Evolutionary conservation across 1,140 invertebrate genomes (phyloP).

Genomic region (Hypsibius dujardini): DNA sequence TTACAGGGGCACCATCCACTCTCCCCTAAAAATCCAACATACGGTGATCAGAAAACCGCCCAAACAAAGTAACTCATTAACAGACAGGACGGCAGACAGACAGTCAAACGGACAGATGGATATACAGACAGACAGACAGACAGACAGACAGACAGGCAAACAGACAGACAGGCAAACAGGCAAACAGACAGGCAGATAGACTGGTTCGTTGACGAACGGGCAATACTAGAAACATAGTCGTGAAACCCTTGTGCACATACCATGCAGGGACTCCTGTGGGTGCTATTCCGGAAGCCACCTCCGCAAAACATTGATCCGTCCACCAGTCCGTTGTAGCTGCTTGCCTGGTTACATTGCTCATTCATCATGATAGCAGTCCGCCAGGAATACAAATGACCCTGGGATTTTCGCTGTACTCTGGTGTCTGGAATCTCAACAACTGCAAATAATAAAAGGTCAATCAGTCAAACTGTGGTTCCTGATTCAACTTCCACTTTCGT

Average conservation of each 20-base stretch:
- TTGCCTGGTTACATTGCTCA: slow-evolving; percentile 2
- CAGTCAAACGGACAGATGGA: too few species aligned
- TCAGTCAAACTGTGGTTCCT: background rate
- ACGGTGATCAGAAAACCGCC: background rate
- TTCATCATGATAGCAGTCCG: background rate
- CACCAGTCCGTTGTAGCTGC: slow-evolving; percentile 3
- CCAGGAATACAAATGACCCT: slow-evolving; percentile 8
- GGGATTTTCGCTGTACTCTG: background rate
- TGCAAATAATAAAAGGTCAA: background rate
- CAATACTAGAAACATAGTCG: too few species aligned
- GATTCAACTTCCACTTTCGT: background rate
- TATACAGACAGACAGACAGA: too few species aligned
- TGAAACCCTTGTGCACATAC: background rate
- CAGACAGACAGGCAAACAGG: too few species aligned
- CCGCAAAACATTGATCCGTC: background rate
- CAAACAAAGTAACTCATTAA: too few species aligned
- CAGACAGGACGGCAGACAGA: too few species aligned
- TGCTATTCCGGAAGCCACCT: slow-evolving; percentile 6
- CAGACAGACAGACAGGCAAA: too few species aligned
- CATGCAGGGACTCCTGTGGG: slow-evolving; percentile 17
- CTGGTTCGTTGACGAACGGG: too few species aligned
- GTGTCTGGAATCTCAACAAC: background rate
- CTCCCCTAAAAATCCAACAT: background rate
- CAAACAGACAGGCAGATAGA: too few species aligned
- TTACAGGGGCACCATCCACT: slow-evolving; percentile 12